Evolutionary conservation across 1,140 invertebrate species (phyloP), one percentile per base, ranked within the genome.

Genomic region (Drosophila malerkotliana): DNA sequence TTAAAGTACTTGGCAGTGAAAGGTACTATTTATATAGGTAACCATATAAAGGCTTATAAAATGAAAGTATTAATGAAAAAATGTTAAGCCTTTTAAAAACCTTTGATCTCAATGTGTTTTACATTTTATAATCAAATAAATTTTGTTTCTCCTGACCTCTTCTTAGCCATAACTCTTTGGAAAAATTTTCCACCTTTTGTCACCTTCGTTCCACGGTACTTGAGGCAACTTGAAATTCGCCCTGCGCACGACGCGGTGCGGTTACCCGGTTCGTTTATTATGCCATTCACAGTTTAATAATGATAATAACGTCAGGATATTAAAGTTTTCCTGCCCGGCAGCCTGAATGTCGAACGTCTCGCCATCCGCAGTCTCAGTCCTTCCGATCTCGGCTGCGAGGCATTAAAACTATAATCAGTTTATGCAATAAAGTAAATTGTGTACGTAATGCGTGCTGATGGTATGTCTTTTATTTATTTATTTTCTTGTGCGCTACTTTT

Each of bases 351-450:
- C 67, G 64, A 69, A 57, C 63, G 67, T 49, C 63, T 68, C 51
- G 12, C 12, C 10, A 32, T 21, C 21, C 21, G 21, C 21, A 8
- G 41, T 30, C 45, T 18, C 52, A 10, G 26, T 15, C 24, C 15
- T 34, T 30, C 32, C 58, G 49, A 41, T 26, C 51, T 54, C 48
- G 62, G 56, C 74, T 48, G 64, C 14, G 64, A 51, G 83, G 79
- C 83, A 88, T 83, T 88, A 83, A 88, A 88, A 88, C 83, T 88
- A 88, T 88, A 88, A 88, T 88, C 83, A 88, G 83, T 88, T 88
- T 88, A 83, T 88, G 83, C 81, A 88, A 83, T 88, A 88, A 88
- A 88, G 83, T 88, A 88, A 88, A 88, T 88, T 88, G 84, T 88
- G 83, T 88, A 83, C 83, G 83, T 88, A 88, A 88, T 88, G 84